Evolutionary conservation across 2,113 vertebrate genomes (phyloP).

Genomic region (Sitta europaea): DNA sequence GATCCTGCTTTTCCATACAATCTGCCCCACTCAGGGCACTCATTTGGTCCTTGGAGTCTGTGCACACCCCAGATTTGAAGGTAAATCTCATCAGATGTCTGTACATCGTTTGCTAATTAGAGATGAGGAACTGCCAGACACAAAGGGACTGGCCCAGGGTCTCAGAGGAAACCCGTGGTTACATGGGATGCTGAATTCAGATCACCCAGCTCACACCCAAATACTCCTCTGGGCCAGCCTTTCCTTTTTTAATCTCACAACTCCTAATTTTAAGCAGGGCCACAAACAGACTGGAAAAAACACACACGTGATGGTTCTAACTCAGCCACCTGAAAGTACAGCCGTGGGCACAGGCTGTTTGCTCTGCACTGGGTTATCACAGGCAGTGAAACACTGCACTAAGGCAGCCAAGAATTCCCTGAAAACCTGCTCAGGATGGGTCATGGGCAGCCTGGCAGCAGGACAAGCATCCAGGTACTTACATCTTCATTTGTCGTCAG

Average conservation of each 20-base stretch:
- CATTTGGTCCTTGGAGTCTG: not conserved
- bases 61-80: not conserved
- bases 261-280: not conserved
- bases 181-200: not conserved
- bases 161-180: not conserved
- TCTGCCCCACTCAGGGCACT: not conserved
- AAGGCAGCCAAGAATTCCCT: not conserved
- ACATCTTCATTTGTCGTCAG: conserved; percentile 97
- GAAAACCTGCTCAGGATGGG: not conserved
- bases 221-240: not conserved
- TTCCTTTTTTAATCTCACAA: not conserved
- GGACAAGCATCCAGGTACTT: conserved; percentile 59
- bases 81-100: not conserved
- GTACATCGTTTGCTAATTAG: not conserved
- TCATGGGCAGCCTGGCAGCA: not conserved
- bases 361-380: not conserved
- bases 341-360: not conserved
- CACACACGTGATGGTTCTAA: not conserved
- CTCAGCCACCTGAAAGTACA: not conserved
- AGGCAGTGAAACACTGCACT: not conserved
- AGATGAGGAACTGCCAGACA: conserved; percentile 2
- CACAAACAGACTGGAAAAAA: not conserved
- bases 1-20: conserved; percentile 7
- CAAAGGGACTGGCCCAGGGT: conserved; percentile 35
- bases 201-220: not conserved